Evolutionary conservation across 2,888 invertebrate species (phyloP).

Genomic region (Strigamia crassipes): DNA sequence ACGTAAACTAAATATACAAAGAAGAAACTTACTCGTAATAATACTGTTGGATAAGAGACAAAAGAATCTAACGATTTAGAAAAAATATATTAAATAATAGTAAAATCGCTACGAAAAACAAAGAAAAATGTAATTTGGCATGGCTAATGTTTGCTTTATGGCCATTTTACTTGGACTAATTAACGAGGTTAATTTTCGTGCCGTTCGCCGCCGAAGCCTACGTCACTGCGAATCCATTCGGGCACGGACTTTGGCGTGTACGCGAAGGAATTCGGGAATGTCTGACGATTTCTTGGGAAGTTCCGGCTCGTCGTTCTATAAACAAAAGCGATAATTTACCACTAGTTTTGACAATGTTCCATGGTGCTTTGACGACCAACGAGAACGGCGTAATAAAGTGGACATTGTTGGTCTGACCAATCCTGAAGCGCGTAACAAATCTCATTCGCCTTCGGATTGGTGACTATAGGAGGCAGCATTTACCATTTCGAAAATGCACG

Average conservation of each 20-base stretch:
- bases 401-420: no score
- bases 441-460: no score
- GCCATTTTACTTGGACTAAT: not conserved
- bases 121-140: not conserved
- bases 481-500: no score
- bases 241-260: constrained; percentile 68
- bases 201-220: not conserved
- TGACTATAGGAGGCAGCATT: no score
- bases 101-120: not conserved
- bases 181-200: not conserved
- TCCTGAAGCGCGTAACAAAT: no score
- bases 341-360: no score
- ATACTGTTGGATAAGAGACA: not conserved
- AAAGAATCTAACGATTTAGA: not conserved
- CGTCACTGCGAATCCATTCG: constrained; percentile 58
- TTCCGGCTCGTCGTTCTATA: constrained; percentile 54
- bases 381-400: no score
- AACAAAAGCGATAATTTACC: no score
- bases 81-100: not conserved
- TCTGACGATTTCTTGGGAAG: constrained; percentile 50
- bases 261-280: constrained; percentile 65
- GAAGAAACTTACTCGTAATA: not conserved
- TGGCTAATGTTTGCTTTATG: constrained; percentile 2
- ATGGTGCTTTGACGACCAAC: no score
- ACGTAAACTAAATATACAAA: not conserved